phyloP scores from a whole-genome alignment of 92 coral and sea anemone genomes.

The Actinernus sp. region DNA sequence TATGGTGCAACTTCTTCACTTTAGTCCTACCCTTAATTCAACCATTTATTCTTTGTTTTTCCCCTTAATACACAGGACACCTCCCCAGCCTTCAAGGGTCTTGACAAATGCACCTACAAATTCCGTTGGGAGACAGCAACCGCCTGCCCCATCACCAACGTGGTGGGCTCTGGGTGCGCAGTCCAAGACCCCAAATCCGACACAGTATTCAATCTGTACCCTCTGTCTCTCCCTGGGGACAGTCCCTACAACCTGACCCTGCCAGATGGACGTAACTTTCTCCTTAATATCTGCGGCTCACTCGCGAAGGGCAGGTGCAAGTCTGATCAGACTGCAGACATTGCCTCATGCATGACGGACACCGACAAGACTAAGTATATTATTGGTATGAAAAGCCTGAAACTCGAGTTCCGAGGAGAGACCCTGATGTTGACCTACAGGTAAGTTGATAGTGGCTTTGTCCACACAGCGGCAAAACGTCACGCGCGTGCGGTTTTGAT shows the following conservation, averaged over 20 bases:
- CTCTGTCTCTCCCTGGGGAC: slow-evolving; percentile 12
- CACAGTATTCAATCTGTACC: slow-evolving; percentile 73
- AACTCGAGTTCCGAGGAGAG: slow-evolving; percentile 72
- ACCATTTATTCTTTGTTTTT: neutral
- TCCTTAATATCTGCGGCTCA: slow-evolving; percentile 71
- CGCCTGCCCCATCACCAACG: slow-evolving; percentile 77
- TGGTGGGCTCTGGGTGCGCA: slow-evolving; percentile 60
- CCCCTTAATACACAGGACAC: slow-evolving; percentile 61
- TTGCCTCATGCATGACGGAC: slow-evolving; percentile 64
- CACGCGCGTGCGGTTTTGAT: too few species aligned
- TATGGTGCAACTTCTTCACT: too few species aligned
- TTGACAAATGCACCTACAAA: slow-evolving; percentile 53
- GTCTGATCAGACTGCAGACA: neutral
- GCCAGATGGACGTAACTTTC: slow-evolving; percentile 26
- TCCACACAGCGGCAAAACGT: too few species aligned
- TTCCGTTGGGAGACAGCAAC: slow-evolving; percentile 88
- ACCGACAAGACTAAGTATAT: slow-evolving; percentile 31
- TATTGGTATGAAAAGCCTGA: slow-evolving; percentile 47
- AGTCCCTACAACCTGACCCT: slow-evolving; percentile 6
- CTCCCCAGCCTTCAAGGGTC: slow-evolving; percentile 52
- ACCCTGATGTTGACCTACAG: slow-evolving; percentile 67
- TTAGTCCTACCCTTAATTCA: neutral
- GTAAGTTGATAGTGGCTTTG: slow-evolving; percentile 45
- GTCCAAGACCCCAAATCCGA: slow-evolving; percentile 74
- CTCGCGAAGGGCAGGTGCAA: slow-evolving; percentile 5